Evolutionary conservation across 2,888 invertebrate genomes (phyloP).

Genomic region (Brenthis hecate): DNA sequence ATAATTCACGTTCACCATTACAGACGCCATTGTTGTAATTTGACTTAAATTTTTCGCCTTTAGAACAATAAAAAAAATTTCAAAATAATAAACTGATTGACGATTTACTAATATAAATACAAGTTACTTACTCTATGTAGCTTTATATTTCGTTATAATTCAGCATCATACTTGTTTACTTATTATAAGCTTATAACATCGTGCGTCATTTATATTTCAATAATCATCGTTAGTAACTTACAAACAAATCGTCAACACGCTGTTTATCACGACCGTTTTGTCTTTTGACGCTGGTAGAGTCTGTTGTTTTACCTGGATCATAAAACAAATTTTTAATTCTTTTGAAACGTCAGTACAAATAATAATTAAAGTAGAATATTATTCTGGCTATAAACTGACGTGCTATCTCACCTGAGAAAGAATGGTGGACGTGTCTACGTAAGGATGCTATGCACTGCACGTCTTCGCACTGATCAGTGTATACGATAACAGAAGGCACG

Average conservation of each 20-base stretch:
- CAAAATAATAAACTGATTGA: not conserved
- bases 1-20: constrained; percentile 17
- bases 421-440: not conserved
- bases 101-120: not conserved
- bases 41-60: no score
- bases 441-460: constrained; percentile 24
- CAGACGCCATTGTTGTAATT: no score
- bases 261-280: not conserved
- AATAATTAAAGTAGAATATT: not conserved
- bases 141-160: constrained; percentile 20
- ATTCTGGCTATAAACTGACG: not conserved
- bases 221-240: constrained; percentile 29
- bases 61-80: no score
- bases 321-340: no score
- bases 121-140: not conserved
- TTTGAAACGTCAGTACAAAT: no score
- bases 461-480: constrained; percentile 35
- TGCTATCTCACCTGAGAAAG: not conserved
- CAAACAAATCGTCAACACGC: constrained; percentile 20
- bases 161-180: constrained; percentile 37
- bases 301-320: no score
- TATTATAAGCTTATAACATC: constrained; percentile 30
- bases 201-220: constrained; percentile 36
- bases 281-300: not conserved
- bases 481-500: constrained; percentile 32